phyloP scores from a whole-genome alignment of 2,797 vertebrate species.

The Siniperca undulata region DNA sequence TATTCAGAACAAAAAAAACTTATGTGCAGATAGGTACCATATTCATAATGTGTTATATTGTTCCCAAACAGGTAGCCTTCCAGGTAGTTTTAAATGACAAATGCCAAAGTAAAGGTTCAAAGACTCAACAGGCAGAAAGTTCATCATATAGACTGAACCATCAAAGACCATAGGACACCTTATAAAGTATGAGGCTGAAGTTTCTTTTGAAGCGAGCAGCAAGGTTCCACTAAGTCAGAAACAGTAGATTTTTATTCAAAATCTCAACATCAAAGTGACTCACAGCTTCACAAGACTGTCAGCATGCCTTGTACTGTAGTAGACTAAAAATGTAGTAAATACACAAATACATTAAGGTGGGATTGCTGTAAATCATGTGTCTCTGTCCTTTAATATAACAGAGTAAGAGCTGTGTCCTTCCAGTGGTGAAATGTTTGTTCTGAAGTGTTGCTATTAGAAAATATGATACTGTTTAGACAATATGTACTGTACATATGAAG shows the following conservation, averaged over 20 bases:
- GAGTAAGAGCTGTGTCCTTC: conserved; percentile 10
- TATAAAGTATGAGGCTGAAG: conserved; percentile 71
- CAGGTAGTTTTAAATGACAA: conserved; percentile 31
- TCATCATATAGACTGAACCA: conserved; percentile 50
- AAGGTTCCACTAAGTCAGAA: conserved; percentile 60
- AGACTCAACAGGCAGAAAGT: conserved; percentile 29
- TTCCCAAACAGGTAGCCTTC: conserved; percentile 2
- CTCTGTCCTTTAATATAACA: conserved; percentile 8
- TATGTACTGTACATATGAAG: not conserved
- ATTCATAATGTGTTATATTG: not conserved
- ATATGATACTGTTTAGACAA: not conserved
- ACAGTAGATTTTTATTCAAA: conserved; percentile 60
- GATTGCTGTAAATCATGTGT: conserved; percentile 18
- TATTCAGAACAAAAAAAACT: not conserved
- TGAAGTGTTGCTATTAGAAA: conserved; percentile 1
- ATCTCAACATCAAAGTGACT: conserved; percentile 68
- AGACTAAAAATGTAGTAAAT: conserved; percentile 41
- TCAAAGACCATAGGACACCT: conserved; percentile 63
- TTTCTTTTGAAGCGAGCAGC: conserved; percentile 65
- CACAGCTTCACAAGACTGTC: conserved; percentile 37
- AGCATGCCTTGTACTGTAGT: conserved; percentile 26
- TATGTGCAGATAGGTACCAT: not conserved
- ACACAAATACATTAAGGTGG: conserved; percentile 13
- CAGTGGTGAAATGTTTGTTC: conserved; percentile 2
- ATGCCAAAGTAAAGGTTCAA: conserved; percentile 25